These are phyloP conservation scores for Sialia sialis DNA, from an alignment of 2,113 vertebrate genomes.

Conservation along the genomic window DNA sequence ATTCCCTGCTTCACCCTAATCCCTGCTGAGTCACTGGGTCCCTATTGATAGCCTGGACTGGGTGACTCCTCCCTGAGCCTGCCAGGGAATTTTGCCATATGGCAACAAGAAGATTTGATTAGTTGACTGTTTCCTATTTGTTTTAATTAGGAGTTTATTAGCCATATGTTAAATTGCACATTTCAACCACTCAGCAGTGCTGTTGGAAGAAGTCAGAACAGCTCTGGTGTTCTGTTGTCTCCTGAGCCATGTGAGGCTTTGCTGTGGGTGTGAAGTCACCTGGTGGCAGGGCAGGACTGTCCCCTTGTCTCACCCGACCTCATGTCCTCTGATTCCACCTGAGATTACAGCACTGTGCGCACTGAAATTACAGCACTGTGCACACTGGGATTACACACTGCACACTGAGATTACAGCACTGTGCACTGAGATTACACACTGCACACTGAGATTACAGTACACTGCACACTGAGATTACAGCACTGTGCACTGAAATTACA, in stretches of 20 bases:
- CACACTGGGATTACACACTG: too few species aligned
- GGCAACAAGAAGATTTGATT: constrained; percentile 34
- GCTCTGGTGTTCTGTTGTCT: background rate
- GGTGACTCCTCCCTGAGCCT: background rate
- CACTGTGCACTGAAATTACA: too few species aligned
- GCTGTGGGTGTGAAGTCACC: background rate
- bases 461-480: too few species aligned
- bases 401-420: too few species aligned
- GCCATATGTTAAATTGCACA: constrained; percentile 55
- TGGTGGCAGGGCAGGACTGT: background rate
- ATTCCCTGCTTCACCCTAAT: background rate
- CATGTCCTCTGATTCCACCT: too few species aligned
- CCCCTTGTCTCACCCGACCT: background rate
- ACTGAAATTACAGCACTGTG: too few species aligned
- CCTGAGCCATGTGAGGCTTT: background rate
- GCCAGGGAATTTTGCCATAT: constrained; percentile 57
- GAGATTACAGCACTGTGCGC: too few species aligned
- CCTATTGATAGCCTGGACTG: background rate
- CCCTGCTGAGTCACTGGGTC: background rate
- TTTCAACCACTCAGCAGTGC: background rate
- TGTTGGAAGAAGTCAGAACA: background rate
- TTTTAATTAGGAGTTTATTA: constrained; percentile 62
- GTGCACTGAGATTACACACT: too few species aligned
- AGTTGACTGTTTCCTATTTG: constrained; percentile 61
- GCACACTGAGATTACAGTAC: too few species aligned